Conservation (phyloP, 2,797 vertebrate genomes). For the Siniperca scherzeri region DNA sequence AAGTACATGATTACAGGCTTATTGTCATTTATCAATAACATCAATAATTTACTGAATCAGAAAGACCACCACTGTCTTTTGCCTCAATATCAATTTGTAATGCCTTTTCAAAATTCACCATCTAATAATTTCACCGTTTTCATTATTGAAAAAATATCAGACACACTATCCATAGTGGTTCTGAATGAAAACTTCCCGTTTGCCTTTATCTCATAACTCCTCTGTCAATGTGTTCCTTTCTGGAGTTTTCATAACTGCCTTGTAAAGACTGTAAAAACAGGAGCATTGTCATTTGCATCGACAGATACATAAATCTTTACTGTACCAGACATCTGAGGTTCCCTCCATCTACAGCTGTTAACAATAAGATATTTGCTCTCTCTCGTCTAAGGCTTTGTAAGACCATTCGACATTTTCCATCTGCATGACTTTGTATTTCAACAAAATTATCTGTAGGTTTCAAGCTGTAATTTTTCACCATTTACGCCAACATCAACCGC, state of each 20-base stretch:
- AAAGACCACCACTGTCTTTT: conserved; percentile 66
- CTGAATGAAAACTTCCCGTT: conserved; percentile 79
- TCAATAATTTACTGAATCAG: conserved; percentile 72
- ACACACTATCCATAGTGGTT: conserved; percentile 57
- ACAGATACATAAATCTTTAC: conserved; percentile 69
- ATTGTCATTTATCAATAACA: conserved; percentile 75
- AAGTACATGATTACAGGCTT: conserved; percentile 60
- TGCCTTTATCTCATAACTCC: conserved; percentile 80
- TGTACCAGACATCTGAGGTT: conserved; percentile 69
- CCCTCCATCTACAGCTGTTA: conserved; percentile 77
- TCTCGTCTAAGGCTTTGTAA: conserved; percentile 77
- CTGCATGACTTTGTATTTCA: conserved; percentile 60
- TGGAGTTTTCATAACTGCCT: conserved; percentile 83
- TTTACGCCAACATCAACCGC: conserved; percentile 63
- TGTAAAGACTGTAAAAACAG: conserved; percentile 79
- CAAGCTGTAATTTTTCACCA: conserved; percentile 59
- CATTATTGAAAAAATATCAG: conserved; percentile 77
- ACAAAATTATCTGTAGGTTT: conserved; percentile 70
- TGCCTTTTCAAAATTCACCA: conserved; percentile 76
- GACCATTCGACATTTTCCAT: conserved; percentile 72
- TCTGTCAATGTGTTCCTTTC: conserved; percentile 73
- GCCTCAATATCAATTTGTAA: conserved; percentile 84
- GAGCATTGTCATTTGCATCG: conserved; percentile 74
- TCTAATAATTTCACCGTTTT: conserved; percentile 76
- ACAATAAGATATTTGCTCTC: conserved; percentile 58